These are phyloP conservation scores for Camelus bactrianus DNA, from an alignment of 2,113 vertebrate species.

Conservation along the genomic window DNA sequence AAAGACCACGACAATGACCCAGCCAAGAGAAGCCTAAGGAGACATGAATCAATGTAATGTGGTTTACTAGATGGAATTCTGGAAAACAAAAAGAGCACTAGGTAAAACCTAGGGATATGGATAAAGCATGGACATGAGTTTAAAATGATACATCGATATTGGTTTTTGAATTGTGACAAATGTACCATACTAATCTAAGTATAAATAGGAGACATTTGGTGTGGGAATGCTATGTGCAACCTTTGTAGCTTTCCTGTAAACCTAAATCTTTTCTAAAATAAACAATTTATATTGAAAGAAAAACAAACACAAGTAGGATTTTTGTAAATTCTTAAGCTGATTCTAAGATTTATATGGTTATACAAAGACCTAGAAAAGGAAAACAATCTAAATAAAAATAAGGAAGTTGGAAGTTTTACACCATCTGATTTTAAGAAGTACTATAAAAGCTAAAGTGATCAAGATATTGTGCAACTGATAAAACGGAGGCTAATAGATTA, in stretches of 20 bases:
- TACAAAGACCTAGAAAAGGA: neutral
- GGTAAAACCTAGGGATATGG: neutral
- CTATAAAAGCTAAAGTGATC: neutral
- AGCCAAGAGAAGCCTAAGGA: neutral
- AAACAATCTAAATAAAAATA: neutral
- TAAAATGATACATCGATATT: neutral
- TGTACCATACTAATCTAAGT: neutral
- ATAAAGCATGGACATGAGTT: neutral
- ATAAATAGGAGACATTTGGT: neutral
- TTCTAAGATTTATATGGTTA: no score
- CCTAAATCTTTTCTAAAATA: neutral
- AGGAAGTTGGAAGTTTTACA: neutral
- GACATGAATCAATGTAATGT: neutral
- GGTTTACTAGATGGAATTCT: accelerated
- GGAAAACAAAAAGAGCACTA: neutral
- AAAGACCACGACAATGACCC: neutral
- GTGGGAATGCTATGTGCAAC: neutral
- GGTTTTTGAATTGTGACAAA: neutral
- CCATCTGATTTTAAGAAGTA: neutral
- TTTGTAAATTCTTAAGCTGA: no score
- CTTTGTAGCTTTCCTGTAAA: neutral
- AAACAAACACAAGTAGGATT: no score
- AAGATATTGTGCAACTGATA: neutral
- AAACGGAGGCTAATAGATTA: no score
- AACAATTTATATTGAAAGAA: no score